phyloP scores from a whole-genome alignment of 1,140 invertebrate genomes.

The Drosophila ogumai region DNA sequence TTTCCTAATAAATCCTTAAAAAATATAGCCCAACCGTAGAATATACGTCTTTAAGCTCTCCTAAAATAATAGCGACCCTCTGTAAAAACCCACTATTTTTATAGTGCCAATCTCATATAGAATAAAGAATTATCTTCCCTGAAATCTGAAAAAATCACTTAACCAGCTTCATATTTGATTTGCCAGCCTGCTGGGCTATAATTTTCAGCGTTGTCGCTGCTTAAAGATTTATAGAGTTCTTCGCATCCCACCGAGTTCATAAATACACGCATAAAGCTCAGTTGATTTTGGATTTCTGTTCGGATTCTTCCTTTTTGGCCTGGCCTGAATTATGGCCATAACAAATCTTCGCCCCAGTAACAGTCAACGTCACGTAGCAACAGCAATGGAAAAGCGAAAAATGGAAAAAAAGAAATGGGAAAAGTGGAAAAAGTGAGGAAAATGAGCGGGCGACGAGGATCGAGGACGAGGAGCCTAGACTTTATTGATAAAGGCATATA shows the following conservation, averaged over 20 bases:
- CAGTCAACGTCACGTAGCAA: conserved; percentile 71
- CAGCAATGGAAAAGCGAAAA: conserved; percentile 21
- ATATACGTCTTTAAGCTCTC: background rate
- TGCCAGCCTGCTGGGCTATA: conserved; percentile 35
- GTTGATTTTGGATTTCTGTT: conserved; percentile 62
- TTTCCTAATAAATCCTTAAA: background rate
- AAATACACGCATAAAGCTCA: conserved; percentile 69
- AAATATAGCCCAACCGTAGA: background rate
- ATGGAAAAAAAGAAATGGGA: conserved; percentile 5
- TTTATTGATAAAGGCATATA: conserved; percentile 83
- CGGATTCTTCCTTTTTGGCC: conserved; percentile 19
- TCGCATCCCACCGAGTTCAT: conserved; percentile 48
- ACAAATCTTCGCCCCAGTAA: conserved; percentile 73
- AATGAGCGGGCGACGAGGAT: conserved; percentile 5
- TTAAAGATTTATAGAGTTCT: conserved; percentile 75
- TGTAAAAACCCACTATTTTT: background rate
- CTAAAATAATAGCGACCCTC: background rate
- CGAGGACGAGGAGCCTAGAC: conserved; percentile 31
- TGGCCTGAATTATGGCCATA: conserved; percentile 69
- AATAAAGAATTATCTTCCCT: background rate
- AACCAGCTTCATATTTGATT: conserved; percentile 76
- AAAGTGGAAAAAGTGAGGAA: background rate
- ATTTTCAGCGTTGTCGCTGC: conserved; percentile 16
- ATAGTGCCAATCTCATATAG: background rate
- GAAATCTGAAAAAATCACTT: conserved; percentile 17